Evolutionary conservation across 1,140 invertebrate genomes (phyloP).

Genomic region (Philotrypesis tridentata): DNA sequence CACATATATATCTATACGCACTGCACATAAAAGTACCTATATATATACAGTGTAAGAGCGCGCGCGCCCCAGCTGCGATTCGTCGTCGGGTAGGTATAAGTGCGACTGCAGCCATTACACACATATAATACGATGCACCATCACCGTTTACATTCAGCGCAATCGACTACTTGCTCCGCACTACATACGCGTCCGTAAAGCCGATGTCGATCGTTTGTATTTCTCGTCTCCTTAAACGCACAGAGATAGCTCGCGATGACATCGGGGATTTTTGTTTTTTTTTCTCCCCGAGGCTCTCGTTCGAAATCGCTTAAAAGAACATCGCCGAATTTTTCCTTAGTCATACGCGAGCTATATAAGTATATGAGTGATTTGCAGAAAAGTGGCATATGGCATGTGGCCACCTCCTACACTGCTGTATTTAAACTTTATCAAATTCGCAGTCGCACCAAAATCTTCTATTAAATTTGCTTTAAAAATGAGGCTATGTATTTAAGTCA

Average conservation of each 20-base stretch:
- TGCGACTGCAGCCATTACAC: neutral
- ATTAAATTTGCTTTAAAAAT: no score
- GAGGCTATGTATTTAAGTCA: no score
- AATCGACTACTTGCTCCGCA: no score
- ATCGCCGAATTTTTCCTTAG: no score
- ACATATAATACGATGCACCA: constrained; percentile 24
- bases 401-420: no score
- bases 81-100: neutral
- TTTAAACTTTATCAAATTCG: no score
- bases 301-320: neutral
- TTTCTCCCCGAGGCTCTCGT: neutral
- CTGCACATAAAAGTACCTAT: no score
- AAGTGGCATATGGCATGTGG: no score
- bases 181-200: neutral
- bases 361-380: no score
- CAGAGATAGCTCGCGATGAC: neutral
- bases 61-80: constrained; percentile 60
- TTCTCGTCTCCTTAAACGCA: neutral
- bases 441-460: no score
- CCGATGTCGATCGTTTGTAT: neutral
- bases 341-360: no score
- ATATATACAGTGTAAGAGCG: constrained; percentile 19
- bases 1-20: no score
- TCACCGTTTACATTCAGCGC: constrained; percentile 39
- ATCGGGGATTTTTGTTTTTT: neutral